Conservation (phyloP, 2,888 invertebrate species). For the Eupithecia vulgata region DNA sequence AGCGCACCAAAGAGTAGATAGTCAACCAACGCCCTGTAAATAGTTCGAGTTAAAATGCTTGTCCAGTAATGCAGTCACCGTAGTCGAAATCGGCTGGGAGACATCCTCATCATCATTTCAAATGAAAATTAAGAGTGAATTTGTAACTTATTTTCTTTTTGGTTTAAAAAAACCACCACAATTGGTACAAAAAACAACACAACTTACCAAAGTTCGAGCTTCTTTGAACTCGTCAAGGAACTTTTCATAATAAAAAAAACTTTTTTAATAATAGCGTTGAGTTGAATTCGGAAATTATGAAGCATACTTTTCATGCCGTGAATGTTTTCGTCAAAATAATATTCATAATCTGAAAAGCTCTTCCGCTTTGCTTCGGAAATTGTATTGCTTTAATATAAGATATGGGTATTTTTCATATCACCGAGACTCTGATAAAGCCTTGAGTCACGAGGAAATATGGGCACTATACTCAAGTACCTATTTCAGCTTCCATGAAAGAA, state of each 20-base stretch:
- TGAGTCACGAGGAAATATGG: conserved; percentile 1
- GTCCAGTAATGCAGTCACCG: too few species aligned
- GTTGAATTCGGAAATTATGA: conserved; percentile 30
- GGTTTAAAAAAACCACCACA: not conserved
- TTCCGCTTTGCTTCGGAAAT: conserved; percentile 1
- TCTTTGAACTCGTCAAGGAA: conserved; percentile 32
- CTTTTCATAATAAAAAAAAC: conserved; percentile 48
- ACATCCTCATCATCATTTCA: too few species aligned
- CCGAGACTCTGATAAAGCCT: not conserved
- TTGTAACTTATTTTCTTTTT: not conserved
- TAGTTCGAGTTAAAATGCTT: too few species aligned
- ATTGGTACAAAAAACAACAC: not conserved
- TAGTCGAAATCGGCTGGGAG: too few species aligned
- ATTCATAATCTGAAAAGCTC: conserved; percentile 13
- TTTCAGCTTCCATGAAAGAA: conserved; percentile 6
- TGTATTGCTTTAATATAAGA: conserved; percentile 12
- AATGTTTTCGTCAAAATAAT: conserved; percentile 32
- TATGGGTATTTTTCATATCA: conserved; percentile 5
- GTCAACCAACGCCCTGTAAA: too few species aligned
- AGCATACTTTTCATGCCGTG: conserved; percentile 37
- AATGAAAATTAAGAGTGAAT: not conserved
- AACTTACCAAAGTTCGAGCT: conserved; percentile 1
- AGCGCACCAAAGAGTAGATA: too few species aligned
- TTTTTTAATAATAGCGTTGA: conserved; percentile 53
- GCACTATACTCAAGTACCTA: conserved; percentile 1